A percentile compares a stretch with the other conserved stretches of the same genome.
phyloP scores from a whole-genome alignment of 2,888 invertebrate species.

The Drosophila suboccidentalis region DNA sequence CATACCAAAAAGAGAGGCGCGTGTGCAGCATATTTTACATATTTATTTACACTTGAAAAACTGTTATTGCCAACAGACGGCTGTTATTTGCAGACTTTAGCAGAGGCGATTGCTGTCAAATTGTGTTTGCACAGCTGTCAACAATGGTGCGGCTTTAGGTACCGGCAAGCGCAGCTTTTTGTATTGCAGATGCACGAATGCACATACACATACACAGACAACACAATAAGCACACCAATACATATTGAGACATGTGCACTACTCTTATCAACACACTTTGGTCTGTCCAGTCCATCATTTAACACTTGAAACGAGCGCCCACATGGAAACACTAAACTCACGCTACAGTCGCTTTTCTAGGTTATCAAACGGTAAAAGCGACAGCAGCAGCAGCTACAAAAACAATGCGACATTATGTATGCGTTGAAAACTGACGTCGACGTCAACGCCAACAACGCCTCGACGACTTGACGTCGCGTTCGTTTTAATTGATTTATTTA shows the following conservation, averaged over 20 bases:
- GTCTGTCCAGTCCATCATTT: slow-evolving; percentile 45
- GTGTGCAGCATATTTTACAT: slow-evolving; percentile 27
- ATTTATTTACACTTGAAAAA: slow-evolving; percentile 13
- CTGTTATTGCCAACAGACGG: slow-evolving; percentile 1
- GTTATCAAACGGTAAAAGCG: slow-evolving; percentile 76
- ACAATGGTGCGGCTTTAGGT: background rate
- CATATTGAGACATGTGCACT: slow-evolving; percentile 12
- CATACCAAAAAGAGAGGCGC: slow-evolving; percentile 35
- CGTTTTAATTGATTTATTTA: slow-evolving; percentile 70
- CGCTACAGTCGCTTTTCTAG: slow-evolving; percentile 64
- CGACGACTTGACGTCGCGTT: too few species aligned
- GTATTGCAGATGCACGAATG: slow-evolving; percentile 23
- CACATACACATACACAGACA: slow-evolving; percentile 1
- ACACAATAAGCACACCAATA: slow-evolving; percentile 10
- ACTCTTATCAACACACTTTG: slow-evolving; percentile 47
- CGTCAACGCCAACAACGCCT: slow-evolving; percentile 23
- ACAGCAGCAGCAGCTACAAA: slow-evolving; percentile 25
- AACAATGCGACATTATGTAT: slow-evolving; percentile 28
- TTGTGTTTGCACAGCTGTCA: slow-evolving; percentile 33
- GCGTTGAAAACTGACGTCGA: slow-evolving; percentile 11
- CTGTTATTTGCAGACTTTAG: slow-evolving; percentile 3
- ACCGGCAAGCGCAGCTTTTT: slow-evolving; percentile 31
- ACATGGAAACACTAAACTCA: slow-evolving; percentile 42
- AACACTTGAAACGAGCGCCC: slow-evolving; percentile 44
- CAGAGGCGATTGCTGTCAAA: slow-evolving; percentile 18